These are phyloP conservation scores for Myanophis thanlyinensis DNA, from an alignment of 2,113 vertebrate genomes.

Conservation along the genomic window DNA sequence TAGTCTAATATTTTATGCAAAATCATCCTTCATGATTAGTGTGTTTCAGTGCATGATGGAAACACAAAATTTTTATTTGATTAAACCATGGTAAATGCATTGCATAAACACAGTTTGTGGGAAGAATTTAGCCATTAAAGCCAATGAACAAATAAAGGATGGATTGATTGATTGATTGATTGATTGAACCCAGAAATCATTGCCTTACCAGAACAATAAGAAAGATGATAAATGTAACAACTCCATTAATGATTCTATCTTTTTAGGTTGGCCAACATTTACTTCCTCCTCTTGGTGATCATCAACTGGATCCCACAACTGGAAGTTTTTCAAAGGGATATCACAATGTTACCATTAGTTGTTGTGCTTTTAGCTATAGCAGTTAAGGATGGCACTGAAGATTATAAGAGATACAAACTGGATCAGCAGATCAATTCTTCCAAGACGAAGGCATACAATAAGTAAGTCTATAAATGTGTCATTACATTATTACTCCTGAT, in stretches of 20 bases:
- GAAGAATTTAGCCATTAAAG: neutral
- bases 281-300: slow-evolving; percentile 72
- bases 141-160: neutral
- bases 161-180: neutral
- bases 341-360: slow-evolving; percentile 70
- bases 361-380: slow-evolving; percentile 67
- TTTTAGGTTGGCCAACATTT: slow-evolving; percentile 74
- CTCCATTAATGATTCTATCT: neutral
- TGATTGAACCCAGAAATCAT: neutral
- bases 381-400: slow-evolving; percentile 72
- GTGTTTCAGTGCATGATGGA: neutral
- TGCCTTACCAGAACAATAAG: neutral
- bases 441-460: slow-evolving; percentile 63
- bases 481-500: neutral
- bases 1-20: neutral
- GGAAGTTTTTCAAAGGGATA: slow-evolving; percentile 73
- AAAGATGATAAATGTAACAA: neutral
- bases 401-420: slow-evolving; percentile 67
- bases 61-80: neutral
- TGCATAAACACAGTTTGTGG: neutral
- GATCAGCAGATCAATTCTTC: slow-evolving; percentile 69
- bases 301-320: slow-evolving; percentile 75
- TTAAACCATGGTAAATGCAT: neutral
- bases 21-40: neutral
- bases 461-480: slow-evolving; percentile 57